Base-by-base conservation (phyloP, 2,888 invertebrate species). In the Drosophila vallismaia region DNA sequence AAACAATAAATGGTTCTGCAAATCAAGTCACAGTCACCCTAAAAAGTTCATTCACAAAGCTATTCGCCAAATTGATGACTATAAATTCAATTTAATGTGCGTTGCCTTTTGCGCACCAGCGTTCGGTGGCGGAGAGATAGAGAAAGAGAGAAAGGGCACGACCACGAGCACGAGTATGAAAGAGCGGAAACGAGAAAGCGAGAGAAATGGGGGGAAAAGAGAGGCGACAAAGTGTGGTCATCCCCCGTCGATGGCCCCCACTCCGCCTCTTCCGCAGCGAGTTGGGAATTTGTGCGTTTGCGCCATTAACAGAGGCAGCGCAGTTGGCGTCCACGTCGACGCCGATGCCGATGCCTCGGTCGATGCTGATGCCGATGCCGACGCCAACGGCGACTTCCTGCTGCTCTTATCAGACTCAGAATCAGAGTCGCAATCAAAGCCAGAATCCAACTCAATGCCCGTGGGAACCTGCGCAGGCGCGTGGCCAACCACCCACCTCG, bases 1-100 rank as follows among this genome's bases (percentile, higher is more conserved):
- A 81, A 84, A 85, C 84, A 88, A 87, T 84, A 84, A 86, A 85
- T 72, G 85, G 60, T 75, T 75, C 75, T 56, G 59, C 80, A 82
- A 82, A 83, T 86, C 82, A 82, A 87, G 71, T 75, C 56, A 70
- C 56, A 59, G 52, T 75, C 64, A 74, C 71, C 69, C 88, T 68
- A 73, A 88, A 81, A 88, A 86, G 87, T 86, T 86, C 76, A 88
- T 84, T 88, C 83, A 74, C 85, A 73, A 74, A 80, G 85, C 87
- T 76, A 87, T 88, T 78, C 82, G 74, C 69, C 77, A 88, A 86
- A 88, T 86, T 88, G 88, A 88, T 83, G 88, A 86, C 88, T 75
- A 88, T 88, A 86, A 88, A 88, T 88, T 88, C 89, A 88, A 86
- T 88, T 86, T 88, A 88, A 88, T 88, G 86, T 77, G 76, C 83